These are phyloP conservation scores for Cactoblastis cactorum DNA, from an alignment of 2,888 invertebrate genomes.

Conservation along the genomic window DNA sequence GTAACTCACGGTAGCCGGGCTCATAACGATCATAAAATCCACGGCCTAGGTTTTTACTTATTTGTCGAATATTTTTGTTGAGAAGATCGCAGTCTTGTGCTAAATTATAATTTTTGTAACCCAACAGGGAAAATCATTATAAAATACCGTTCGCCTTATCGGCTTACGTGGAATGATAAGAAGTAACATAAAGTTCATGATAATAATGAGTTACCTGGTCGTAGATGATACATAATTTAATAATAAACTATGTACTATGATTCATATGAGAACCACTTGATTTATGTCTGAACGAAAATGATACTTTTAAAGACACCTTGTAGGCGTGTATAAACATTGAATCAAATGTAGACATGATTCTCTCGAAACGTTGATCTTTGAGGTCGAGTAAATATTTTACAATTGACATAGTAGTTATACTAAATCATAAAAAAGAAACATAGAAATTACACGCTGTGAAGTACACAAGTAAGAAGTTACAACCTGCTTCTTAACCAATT, in stretches of 20 bases:
- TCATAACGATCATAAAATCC: conserved; percentile 21
- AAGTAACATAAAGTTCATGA: conserved; percentile 18
- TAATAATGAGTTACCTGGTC: conserved; percentile 13
- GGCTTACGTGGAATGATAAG: conserved; percentile 49
- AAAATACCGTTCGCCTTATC: conserved; percentile 46
- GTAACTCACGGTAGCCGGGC: conserved; percentile 51
- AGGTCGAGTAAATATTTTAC: conserved; percentile 35
- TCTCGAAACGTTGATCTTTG: conserved; percentile 39
- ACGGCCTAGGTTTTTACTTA: conserved; percentile 13
- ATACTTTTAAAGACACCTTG: conserved; percentile 29
- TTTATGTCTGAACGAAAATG: not conserved
- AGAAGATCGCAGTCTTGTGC: not conserved
- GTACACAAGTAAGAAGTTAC: too few species aligned
- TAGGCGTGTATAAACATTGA: conserved; percentile 57
- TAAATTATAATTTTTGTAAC: not conserved
- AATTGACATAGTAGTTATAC: conserved; percentile 23
- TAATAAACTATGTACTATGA: not conserved
- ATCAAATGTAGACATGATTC: conserved; percentile 36
- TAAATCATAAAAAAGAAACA: not conserved
- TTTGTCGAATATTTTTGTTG: not conserved
- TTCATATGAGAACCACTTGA: not conserved
- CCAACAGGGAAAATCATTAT: conserved; percentile 13
- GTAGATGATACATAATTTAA: not conserved
- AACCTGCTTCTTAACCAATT: not conserved
- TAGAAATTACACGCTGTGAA: not conserved